Evolutionary conservation across 1,140 invertebrate species (phyloP).

Genomic region (Apis cerana): DNA sequence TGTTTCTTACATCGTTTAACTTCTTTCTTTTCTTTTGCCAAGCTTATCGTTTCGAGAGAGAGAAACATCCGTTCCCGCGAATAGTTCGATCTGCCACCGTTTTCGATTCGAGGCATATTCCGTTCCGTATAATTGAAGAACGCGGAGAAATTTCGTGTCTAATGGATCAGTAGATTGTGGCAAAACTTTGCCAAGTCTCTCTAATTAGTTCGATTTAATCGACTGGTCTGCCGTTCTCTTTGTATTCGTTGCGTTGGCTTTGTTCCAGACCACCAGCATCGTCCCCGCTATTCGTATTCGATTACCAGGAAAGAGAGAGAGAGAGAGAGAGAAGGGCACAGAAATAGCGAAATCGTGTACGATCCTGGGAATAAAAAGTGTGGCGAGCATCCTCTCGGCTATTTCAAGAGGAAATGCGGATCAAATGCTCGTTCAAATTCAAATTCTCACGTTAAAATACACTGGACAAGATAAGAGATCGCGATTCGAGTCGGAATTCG

Average conservation of each 20-base stretch:
- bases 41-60: no score
- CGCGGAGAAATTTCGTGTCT: neutral
- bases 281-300: conserved; percentile 1
- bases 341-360: conserved; percentile 3
- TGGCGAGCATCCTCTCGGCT: neutral
- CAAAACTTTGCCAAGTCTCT: neutral
- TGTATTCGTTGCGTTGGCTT: conserved; percentile 12
- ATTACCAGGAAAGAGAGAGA: neutral
- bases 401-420: neutral
- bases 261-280: conserved; percentile 1
- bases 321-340: neutral
- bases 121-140: neutral
- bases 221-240: conserved; percentile 1
- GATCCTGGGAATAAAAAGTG: neutral
- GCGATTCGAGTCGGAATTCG: no score
- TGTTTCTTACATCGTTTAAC: no score
- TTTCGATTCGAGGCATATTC: no score
- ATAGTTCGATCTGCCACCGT: no score
- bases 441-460: neutral
- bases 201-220: conserved; percentile 35
- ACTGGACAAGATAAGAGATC: neutral
- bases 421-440: neutral
- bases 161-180: neutral
- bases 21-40: no score
- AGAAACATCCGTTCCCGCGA: neutral